Percentiles rank a stretch among this genome's conserved stretches.
These are phyloP conservation scores for Drepana falcataria DNA, from an alignment of 2,888 invertebrate species.

Conservation along the genomic window DNA sequence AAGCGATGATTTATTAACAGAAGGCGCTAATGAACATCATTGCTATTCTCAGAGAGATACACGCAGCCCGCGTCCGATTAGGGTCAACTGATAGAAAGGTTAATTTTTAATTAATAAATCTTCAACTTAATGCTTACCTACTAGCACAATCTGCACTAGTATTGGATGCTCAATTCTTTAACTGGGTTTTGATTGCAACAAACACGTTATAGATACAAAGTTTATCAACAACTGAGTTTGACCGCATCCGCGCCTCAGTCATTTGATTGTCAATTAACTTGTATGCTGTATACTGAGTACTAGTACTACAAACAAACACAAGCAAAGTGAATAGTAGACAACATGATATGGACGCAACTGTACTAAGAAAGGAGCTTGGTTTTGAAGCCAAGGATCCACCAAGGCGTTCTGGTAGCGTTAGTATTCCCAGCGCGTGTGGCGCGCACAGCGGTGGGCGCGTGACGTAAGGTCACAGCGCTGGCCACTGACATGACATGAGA, in stretches of 20 bases:
- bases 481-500: conserved; percentile 67
- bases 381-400: conserved; percentile 78
- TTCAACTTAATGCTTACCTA: neutral
- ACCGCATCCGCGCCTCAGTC: neutral
- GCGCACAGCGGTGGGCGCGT: conserved; percentile 61
- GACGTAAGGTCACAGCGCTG: conserved; percentile 72
- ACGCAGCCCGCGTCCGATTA: conserved; percentile 18
- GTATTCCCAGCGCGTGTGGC: conserved; percentile 69
- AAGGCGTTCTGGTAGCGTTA: conserved; percentile 72
- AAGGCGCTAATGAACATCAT: conserved; percentile 23
- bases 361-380: conserved; percentile 75
- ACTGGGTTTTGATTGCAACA: neutral
- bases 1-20: conserved; percentile 5
- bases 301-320: conserved; percentile 17
- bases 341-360: conserved; percentile 60
- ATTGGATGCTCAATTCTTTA: neutral
- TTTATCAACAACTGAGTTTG: conserved; percentile 10
- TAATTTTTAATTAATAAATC: neutral
- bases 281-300: conserved; percentile 13
- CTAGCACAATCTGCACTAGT: neutral
- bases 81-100: conserved; percentile 35
- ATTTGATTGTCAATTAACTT: conserved; percentile 8
- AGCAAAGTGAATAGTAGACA: conserved; percentile 45
- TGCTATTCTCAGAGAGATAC: conserved; percentile 8
- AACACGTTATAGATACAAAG: conserved; percentile 1